phyloP scores from a whole-genome alignment of 1,140 invertebrate species.

The Aphaenogaster ashmeadi region DNA sequence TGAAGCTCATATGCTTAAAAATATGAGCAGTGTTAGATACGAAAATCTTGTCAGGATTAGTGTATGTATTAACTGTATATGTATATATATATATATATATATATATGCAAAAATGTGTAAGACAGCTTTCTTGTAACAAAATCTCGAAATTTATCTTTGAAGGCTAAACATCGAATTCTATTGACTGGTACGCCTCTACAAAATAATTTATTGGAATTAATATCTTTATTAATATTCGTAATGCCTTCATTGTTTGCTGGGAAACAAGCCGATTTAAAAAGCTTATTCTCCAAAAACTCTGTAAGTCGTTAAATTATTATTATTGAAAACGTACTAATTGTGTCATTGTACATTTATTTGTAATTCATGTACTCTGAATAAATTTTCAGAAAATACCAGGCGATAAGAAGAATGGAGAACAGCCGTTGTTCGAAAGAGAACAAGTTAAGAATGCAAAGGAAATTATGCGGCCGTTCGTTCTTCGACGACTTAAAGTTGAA shows the following conservation, averaged over 20 bases:
- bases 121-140: conserved; percentile 1
- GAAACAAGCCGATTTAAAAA: conserved; percentile 95
- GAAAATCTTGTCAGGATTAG: conserved; percentile 96
- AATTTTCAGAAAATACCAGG: conserved; percentile 82
- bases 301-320: conserved; percentile 84
- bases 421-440: conserved; percentile 94
- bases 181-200: conserved; percentile 98
- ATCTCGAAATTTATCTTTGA: conserved; percentile 75
- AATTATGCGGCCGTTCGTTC: conserved; percentile 98
- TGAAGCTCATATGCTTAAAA: conserved; percentile 99
- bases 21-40: conserved; percentile 97
- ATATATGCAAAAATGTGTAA: neutral
- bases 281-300: conserved; percentile 93
- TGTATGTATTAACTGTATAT: conserved; percentile 85
- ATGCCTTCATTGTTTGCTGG: conserved; percentile 98
- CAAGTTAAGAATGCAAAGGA: conserved; percentile 97
- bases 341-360: conserved; percentile 21
- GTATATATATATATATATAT: neutral
- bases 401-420: conserved; percentile 87
- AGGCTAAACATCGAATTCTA: conserved; percentile 94
- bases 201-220: conserved; percentile 98
- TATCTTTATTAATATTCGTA: conserved; percentile 97
- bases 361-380: conserved; percentile 86
- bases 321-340: neutral
- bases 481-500: conserved; percentile 95